Conservation (phyloP, 2,113 vertebrate genomes). For the Macrotis lagotis region DNA sequence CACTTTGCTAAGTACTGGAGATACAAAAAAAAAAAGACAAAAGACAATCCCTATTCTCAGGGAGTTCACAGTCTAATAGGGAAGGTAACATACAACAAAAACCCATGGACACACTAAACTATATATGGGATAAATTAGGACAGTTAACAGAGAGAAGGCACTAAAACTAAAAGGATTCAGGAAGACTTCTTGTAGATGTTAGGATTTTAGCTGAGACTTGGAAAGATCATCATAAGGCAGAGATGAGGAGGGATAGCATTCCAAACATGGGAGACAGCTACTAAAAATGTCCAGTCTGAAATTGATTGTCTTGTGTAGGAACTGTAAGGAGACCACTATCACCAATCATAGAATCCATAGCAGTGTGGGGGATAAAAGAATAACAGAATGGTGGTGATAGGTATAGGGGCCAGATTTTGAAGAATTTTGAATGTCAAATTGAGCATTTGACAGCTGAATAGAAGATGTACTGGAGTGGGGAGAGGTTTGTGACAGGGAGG, state of each 20-base stretch:
- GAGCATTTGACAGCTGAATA: not conserved
- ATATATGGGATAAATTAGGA: not conserved
- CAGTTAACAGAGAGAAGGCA: not conserved
- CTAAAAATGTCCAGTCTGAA: not conserved
- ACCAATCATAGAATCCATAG: not conserved
- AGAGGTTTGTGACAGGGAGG: not conserved
- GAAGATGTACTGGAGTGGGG: not conserved
- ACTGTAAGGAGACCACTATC: not conserved
- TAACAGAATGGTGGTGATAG: not conserved
- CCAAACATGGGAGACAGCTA: not conserved
- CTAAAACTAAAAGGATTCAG: not conserved
- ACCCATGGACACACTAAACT: not conserved
- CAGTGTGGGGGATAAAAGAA: not conserved
- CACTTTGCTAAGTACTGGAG: not conserved
- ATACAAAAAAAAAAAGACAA: not conserved
- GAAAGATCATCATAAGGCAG: not conserved
- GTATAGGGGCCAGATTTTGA: not conserved
- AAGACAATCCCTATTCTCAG: not conserved
- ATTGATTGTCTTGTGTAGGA: not conserved
- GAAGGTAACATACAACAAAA: not conserved
- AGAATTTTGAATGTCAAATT: not conserved
- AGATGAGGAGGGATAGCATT: not conserved
- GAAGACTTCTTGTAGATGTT: not conserved
- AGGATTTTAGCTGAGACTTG: not conserved
- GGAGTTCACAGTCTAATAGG: not conserved